Base-by-base conservation (phyloP, 2,888 invertebrate genomes). In the Cepaea hortensis region DNA sequence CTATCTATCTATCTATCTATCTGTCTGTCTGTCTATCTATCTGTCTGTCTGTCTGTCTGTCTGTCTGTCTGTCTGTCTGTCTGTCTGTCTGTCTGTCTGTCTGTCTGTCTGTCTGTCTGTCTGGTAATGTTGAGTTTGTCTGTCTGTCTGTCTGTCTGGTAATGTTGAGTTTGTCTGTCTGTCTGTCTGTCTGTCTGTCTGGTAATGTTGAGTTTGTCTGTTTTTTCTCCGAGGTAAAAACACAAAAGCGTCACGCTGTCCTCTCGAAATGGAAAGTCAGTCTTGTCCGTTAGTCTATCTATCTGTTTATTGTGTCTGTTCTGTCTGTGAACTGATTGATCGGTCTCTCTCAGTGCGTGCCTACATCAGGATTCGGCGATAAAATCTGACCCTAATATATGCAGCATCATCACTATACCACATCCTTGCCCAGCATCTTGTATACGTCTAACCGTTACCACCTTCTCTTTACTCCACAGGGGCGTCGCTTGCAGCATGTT, bases 41-140 rank as follows among this genome's bases (percentile, higher is more conserved):
- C 55, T 55, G 11, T 55, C 55, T 55, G 11, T 55, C 55, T 55
- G 9, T 55, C 55, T 55, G 9, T 55, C 55, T 55, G 9, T 55
- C 55, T 55, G 9, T 55, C 55, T 4, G 55, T 55, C 55, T 4
- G 55, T 55, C 55, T 55, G 55, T 55, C 55, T 55, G 55, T 55
- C 55, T 55, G 55, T 55, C 55, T 55, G 55, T 55, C 55, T 55
- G 75, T 75, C 75, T 75, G 46, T 75, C n/a, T 75, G 46, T 75
- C 75, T 75, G 75, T 75, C 75, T 75, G 75, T 75, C 75, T 20
- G 75, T 75, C 75, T 75, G 75, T 75, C 75, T 55, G 55, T 55
- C 55, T 55, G n/a, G n/a, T n/a, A n/a, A n/a, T n/a, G n/a, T n/a
- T n/a, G n/a, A n/a, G n/a, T n/a, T n/a, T n/a, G 55, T 55, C 55